These are phyloP conservation scores for Hiodon alosoides DNA, from an alignment of 2,113 vertebrate genomes.

Conservation along the genomic window DNA sequence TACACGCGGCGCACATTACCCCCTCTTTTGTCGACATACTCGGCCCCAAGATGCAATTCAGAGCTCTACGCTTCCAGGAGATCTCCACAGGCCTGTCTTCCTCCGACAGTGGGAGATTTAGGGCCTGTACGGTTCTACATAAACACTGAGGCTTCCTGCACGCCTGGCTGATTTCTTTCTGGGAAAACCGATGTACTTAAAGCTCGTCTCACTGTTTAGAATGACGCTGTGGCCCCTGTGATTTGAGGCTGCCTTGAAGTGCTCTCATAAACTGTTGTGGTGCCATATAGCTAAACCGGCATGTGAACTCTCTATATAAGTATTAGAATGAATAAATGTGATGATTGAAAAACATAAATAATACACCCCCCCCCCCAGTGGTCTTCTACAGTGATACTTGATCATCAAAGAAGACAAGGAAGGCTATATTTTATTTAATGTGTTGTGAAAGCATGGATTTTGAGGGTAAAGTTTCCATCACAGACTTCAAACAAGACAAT, in stretches of 20 bases:
- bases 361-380: no score
- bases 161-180: constrained; percentile 47
- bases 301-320: background rate
- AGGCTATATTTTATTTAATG: no score
- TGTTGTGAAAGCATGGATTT: no score
- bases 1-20: background rate
- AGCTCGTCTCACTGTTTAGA: constrained; percentile 56
- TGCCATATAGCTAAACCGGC: background rate
- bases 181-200: constrained; percentile 56
- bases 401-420: no score
- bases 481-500: no score
- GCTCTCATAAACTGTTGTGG: background rate
- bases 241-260: background rate
- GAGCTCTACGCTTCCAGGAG: no score
- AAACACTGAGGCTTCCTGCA: constrained; percentile 41
- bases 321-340: background rate
- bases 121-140: constrained; percentile 50
- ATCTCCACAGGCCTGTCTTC: constrained; percentile 29
- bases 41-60: background rate
- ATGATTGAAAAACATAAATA: no score
- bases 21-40: background rate
- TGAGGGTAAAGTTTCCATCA: no score
- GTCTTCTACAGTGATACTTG: no score
- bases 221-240: constrained; percentile 20
- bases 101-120: constrained; percentile 41